A percentile compares a stretch with the other conserved stretches of the same genome.
These are phyloP conservation scores for Serrognathus titanus DNA, from an alignment of 2,888 invertebrate species.

Conservation along the genomic window DNA sequence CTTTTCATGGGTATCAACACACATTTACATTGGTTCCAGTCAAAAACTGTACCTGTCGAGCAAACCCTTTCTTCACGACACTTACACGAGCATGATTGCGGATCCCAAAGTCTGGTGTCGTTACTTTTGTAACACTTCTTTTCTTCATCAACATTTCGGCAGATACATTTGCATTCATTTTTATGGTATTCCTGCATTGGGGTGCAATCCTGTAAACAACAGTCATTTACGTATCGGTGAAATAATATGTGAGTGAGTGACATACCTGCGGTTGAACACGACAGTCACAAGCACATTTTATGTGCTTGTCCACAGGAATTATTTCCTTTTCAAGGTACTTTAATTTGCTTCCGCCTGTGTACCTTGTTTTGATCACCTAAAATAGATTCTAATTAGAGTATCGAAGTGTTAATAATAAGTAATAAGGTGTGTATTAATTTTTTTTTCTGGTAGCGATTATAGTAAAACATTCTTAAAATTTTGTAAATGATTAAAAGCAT, in stretches of 20 bases:
- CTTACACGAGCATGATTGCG: conserved; percentile 56
- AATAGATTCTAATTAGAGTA: conserved; percentile 4
- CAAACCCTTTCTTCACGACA: conserved; percentile 57
- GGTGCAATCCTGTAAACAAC: conserved; percentile 55
- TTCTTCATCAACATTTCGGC: conserved; percentile 59
- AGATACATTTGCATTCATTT: conserved; percentile 59
- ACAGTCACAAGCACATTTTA: conserved; percentile 60
- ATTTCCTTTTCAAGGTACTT: conserved; percentile 49
- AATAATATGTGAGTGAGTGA: conserved; percentile 8
- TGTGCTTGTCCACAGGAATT: conserved; percentile 58
- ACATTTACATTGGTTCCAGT: conserved; percentile 57
- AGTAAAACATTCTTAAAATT: no score
- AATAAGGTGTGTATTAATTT: no score
- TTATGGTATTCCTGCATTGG: conserved; percentile 56
- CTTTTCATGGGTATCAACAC: conserved; percentile 33
- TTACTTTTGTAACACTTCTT: conserved; percentile 55
- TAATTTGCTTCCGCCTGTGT: conserved; percentile 43
- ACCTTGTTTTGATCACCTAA: conserved; percentile 51
- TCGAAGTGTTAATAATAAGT: background rate
- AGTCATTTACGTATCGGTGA: background rate
- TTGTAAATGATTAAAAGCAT: no score
- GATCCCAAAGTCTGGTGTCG: conserved; percentile 59
- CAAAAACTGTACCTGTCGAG: conserved; percentile 59
- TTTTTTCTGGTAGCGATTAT: no score
- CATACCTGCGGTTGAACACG: conserved; percentile 54